Base-by-base conservation (phyloP, 2,113 vertebrate species). In the Anoplopoma fimbria region DNA sequence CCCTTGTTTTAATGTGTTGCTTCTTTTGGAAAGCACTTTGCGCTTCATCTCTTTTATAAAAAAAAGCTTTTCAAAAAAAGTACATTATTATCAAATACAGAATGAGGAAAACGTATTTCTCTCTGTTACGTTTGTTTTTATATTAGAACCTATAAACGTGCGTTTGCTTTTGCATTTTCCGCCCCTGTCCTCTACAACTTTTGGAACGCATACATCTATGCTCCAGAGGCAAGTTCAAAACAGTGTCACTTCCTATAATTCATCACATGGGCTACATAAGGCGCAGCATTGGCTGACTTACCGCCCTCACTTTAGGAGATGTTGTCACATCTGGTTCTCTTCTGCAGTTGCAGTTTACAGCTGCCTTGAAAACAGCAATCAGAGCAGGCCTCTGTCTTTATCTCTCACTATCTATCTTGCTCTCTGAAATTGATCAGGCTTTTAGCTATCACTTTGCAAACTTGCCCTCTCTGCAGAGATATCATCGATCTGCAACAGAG, bases 391-490 rank as follows among this genome's bases (percentile, higher is more conserved):
- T 69, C 29, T 17, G 3, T 63, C 75, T 78, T 29, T n/a, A 47
- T 62, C 64, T 21, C 0, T 40, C 9, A 4, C 45, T 9, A 12
- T 36, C 31, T 15, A 6, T 71, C 36, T 69, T 36, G 0, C 34
- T 53, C 38, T 55, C 63, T 68, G 4, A 21, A 6, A 68, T 49
- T 51, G 63, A 75, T 75, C 77, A 70, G 83, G 65, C 71, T 71
- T 80, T 85, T 85, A 80, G 70, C 71, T 21, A 4, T 64, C 65
- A 13, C 76, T 67, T 40, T 49, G 36, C 75, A 60, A 51, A 72
- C 25, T 34, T 14, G 31, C 14, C 25, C 55, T 25, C 36, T 68
- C 49, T 60, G 27, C 38, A 58, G 45, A 45, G 25, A 14, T 33
- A 25, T 70, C 64, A 38, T 60, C 57, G 57, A 7, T 45, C 69